Percentiles rank a stretch among this genome's conserved stretches.
phyloP scores from a whole-genome alignment of 2,113 vertebrate genomes.

The Atrichornis clamosus region DNA sequence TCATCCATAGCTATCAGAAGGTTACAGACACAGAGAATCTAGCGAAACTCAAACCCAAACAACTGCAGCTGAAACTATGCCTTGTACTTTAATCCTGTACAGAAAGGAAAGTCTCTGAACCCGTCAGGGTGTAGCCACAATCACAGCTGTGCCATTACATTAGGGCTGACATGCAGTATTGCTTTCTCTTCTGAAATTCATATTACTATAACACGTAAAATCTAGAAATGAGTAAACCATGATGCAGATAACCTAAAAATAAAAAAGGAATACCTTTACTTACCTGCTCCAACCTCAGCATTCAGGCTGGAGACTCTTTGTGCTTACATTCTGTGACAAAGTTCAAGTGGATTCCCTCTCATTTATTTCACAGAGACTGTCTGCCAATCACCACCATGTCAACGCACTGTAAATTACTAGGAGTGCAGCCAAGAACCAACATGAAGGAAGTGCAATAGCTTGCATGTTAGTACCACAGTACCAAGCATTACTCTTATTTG shows the following conservation, averaged over 20 bases:
- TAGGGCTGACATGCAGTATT: background rate
- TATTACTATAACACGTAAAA: background rate
- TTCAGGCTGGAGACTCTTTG: background rate
- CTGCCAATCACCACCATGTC: background rate
- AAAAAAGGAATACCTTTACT: background rate
- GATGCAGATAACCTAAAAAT: constrained; percentile 1
- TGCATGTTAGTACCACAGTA: background rate
- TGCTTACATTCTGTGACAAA: background rate
- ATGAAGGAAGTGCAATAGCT: background rate
- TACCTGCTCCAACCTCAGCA: background rate
- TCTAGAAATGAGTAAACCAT: background rate
- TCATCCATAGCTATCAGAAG: background rate
- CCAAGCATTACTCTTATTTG: background rate
- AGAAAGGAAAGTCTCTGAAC: constrained; percentile 46
- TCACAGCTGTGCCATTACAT: constrained; percentile 66
- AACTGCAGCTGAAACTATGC: constrained; percentile 63
- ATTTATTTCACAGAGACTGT: background rate
- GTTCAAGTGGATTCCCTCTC: background rate
- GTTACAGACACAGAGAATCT: background rate
- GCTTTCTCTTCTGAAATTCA: background rate
- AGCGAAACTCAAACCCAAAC: constrained; percentile 64
- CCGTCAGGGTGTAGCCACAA: background rate
- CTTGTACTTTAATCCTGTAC: constrained; percentile 61
- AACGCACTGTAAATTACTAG: background rate
- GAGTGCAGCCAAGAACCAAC: background rate